These are phyloP conservation scores for Zelostemma sp. DNA, from an alignment of 1,140 invertebrate genomes.

Conservation along the genomic window DNA sequence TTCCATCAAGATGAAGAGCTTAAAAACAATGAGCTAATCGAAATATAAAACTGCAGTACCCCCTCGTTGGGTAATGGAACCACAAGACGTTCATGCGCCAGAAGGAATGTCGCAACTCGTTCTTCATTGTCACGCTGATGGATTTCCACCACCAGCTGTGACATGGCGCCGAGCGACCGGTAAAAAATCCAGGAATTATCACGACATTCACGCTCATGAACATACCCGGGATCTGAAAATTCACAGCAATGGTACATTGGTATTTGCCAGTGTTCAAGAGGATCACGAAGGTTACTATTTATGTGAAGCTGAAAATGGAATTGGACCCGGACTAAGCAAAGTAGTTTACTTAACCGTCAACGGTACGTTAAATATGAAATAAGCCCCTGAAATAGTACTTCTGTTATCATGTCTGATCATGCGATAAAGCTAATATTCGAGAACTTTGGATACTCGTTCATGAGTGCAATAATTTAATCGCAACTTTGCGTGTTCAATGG, in stretches of 20 bases:
- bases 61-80: conserved; percentile 91
- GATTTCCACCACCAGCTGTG: conserved; percentile 88
- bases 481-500: not conserved
- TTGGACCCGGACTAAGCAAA: conserved; percentile 89
- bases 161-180: conserved; percentile 89
- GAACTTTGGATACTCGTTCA: not conserved
- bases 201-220: conserved; percentile 76
- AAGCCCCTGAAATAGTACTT: too few relatives aligned
- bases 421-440: conserved; percentile 1
- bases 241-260: conserved; percentile 84
- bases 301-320: conserved; percentile 92
- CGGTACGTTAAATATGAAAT: conserved; percentile 72
- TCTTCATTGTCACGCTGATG: conserved; percentile 91
- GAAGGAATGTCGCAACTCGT: conserved; percentile 83
- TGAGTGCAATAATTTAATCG: not conserved
- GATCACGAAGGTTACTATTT: conserved; percentile 91
- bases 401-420: conserved; percentile 2
- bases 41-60: conserved; percentile 76
- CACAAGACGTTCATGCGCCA: conserved; percentile 86
- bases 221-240: conserved; percentile 73
- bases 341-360: conserved; percentile 90
- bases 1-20: not conserved
- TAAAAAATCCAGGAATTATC: conserved; percentile 86
- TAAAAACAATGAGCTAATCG: conserved; percentile 6
- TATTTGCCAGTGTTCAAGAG: conserved; percentile 84